Percentiles rank a stretch among this genome's conserved stretches.
Evolutionary conservation across 2,113 vertebrate genomes (phyloP).

Genomic region (Argyrosomus japonicus): DNA sequence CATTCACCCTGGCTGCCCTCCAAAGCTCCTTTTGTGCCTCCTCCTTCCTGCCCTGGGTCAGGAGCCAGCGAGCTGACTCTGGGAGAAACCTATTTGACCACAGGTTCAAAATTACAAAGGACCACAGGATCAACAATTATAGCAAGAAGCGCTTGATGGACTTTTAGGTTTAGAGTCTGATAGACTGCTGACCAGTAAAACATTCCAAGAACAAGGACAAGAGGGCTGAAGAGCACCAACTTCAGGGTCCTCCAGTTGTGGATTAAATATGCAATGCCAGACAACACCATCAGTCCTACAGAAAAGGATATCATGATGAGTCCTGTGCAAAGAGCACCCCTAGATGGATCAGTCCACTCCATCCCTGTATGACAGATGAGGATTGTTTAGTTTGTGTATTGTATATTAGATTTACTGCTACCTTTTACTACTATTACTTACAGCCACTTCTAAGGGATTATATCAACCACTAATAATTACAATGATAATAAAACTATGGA

Average conservation of each 20-base stretch:
- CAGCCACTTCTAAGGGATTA: no score
- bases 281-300: constrained; percentile 82
- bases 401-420: no score
- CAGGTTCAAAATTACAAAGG: background rate
- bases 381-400: background rate
- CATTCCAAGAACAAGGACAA: constrained; percentile 38
- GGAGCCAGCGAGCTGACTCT: constrained; percentile 91
- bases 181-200: background rate
- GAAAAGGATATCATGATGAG: constrained; percentile 25
- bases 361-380: background rate
- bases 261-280: constrained; percentile 86
- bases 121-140: background rate
- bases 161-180: background rate
- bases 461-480: background rate
- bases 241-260: constrained; percentile 89
- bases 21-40: constrained; percentile 84
- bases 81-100: constrained; percentile 84
- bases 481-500: background rate
- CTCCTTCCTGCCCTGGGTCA: constrained; percentile 83
- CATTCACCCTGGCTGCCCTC: constrained; percentile 86
- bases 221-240: constrained; percentile 61
- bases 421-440: no score
- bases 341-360: constrained; percentile 88
- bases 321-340: constrained; percentile 78
- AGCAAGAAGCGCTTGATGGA: background rate